phyloP scores from a whole-genome alignment of 2,113 vertebrate species.

The Lasiurus cinereus region DNA sequence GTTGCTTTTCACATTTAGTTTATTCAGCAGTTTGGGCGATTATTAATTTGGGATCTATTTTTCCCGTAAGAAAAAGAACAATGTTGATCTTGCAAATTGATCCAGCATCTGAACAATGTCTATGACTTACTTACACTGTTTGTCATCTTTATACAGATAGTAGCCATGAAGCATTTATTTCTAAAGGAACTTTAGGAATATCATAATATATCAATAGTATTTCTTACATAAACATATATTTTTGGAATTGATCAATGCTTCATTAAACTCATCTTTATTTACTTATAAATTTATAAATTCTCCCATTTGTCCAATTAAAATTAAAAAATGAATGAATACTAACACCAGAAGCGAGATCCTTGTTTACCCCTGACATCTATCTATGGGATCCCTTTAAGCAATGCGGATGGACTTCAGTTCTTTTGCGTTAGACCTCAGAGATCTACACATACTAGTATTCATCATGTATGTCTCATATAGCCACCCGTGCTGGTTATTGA shows the following conservation, averaged over 20 bases:
- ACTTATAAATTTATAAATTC: background rate
- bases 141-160: background rate
- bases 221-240: background rate
- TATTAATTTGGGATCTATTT: background rate
- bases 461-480: fast-evolving
- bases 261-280: background rate
- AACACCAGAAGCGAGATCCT: background rate
- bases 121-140: background rate
- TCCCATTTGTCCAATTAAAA: too few species aligned
- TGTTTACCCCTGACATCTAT: background rate
- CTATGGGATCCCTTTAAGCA: background rate
- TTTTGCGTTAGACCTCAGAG: background rate
- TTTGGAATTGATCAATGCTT: background rate
- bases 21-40: background rate
- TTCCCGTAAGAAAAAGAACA: background rate
- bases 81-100: background rate
- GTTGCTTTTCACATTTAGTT: too few species aligned
- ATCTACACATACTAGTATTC: background rate
- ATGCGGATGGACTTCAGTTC: fast-evolving
- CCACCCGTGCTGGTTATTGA: background rate
- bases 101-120: background rate
- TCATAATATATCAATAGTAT: background rate
- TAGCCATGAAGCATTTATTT: background rate
- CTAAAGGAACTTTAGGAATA: background rate
- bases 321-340: background rate